phyloP scores from a whole-genome alignment of 2,113 vertebrate genomes.

The Mola mola region DNA sequence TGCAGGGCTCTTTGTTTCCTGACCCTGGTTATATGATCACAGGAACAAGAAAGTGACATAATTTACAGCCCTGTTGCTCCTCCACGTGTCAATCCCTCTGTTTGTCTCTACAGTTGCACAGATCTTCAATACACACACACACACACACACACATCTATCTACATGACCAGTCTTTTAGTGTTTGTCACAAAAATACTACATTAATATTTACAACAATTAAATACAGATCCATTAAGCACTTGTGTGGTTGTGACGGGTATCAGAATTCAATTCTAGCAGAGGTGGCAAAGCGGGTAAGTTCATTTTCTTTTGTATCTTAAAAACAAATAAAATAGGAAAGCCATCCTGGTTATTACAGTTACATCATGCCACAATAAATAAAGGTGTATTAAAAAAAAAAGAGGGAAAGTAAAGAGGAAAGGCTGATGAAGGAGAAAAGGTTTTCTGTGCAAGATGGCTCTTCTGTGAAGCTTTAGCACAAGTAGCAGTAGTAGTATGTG shows the following conservation, averaged over 20 bases:
- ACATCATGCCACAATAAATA: conserved; percentile 90
- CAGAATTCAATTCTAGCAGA: conserved; percentile 70
- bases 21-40: conserved; percentile 27
- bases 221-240: conserved; percentile 91
- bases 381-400: conserved; percentile 37
- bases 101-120: conserved; percentile 87
- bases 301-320: conserved; percentile 19
- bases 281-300: conserved; percentile 79
- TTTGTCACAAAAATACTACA: conserved; percentile 86
- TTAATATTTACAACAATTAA: conserved; percentile 97
- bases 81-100: conserved; percentile 73
- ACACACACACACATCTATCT: conserved; percentile 84
- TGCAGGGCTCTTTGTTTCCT: conserved; percentile 13
- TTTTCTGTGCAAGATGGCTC: conserved; percentile 70
- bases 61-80: conserved; percentile 14
- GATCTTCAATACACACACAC: conserved; percentile 85
- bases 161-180: conserved; percentile 85
- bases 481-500: conserved; percentile 60
- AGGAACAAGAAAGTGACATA: conserved; percentile 27
- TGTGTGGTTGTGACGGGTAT: conserved; percentile 79
- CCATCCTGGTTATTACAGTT: conserved; percentile 71
- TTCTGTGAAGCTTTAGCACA: conserved; percentile 67
- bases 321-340: conserved; percentile 50
- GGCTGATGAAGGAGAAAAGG: conserved; percentile 50
- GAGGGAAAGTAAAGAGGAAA: conserved; percentile 51